Evolutionary conservation across 2,113 vertebrate species (phyloP).

Genomic region (Podiceps cristatus): DNA sequence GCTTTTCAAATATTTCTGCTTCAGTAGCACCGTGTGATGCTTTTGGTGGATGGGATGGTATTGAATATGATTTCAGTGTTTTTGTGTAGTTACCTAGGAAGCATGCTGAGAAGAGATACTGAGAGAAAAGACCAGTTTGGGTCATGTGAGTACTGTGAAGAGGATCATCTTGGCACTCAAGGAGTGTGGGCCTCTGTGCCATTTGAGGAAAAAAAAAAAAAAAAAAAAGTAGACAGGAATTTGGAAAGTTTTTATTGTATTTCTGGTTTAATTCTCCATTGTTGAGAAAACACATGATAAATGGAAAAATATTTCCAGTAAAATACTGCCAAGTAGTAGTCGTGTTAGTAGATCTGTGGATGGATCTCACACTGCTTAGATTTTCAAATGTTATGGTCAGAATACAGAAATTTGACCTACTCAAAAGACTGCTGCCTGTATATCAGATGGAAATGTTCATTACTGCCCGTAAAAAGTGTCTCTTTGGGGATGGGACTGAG

Average conservation of each 20-base stretch:
- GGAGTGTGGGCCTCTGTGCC: background rate
- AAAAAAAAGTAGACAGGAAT: background rate
- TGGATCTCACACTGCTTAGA: background rate
- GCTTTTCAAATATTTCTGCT: background rate
- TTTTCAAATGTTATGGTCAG: background rate
- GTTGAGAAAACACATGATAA: background rate
- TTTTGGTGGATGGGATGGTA: background rate
- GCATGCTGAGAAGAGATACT: background rate
- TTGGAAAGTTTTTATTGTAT: background rate
- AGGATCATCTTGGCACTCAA: background rate
- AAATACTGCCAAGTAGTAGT: background rate
- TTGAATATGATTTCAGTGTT: background rate
- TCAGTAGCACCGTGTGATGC: background rate
- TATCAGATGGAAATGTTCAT: background rate
- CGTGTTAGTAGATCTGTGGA: background rate
- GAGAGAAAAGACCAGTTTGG: background rate
- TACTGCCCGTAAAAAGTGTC: background rate
- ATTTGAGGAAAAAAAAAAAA: background rate
- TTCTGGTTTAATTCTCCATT: background rate
- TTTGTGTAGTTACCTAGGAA: background rate
- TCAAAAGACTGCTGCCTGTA: background rate
- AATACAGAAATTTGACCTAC: background rate
- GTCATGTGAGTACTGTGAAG: background rate
- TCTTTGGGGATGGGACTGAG: background rate
- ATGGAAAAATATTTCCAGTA: background rate